Conservation (phyloP, 2,113 vertebrate species). For the Antechinus stuartii region DNA sequence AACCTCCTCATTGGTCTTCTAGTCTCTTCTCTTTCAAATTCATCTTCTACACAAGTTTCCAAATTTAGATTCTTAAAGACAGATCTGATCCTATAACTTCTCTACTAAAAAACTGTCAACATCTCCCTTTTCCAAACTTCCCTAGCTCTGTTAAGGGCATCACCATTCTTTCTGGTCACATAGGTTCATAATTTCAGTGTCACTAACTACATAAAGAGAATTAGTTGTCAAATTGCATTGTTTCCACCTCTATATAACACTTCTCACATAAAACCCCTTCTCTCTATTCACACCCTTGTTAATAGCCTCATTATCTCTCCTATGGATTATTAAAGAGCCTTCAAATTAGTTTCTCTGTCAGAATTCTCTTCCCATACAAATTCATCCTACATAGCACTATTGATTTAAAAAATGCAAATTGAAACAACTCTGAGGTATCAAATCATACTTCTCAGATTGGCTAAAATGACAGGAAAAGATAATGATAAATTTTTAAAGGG, state of each 20-base stretch:
- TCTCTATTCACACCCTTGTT: neutral
- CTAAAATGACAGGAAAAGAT: no score
- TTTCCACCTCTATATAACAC: neutral
- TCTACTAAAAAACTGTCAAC: neutral
- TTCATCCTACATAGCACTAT: neutral
- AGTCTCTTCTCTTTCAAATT: neutral
- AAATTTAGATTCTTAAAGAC: neutral
- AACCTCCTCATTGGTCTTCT: neutral
- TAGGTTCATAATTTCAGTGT: neutral
- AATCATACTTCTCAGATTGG: no score
- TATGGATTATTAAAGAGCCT: neutral
- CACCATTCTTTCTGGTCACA: neutral
- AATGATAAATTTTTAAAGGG: no score
- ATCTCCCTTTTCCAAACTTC: neutral
- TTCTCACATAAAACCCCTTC: neutral
- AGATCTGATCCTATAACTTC: neutral
- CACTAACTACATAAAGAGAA: neutral
- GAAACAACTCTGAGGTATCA: no score
- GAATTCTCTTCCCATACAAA: neutral
- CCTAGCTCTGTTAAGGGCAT: neutral
- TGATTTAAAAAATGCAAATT: neutral
- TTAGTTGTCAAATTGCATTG: neutral
- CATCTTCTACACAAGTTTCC: neutral
- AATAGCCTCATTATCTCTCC: neutral
- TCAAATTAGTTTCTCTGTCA: neutral